Percentiles rank a stretch among this genome's conserved stretches.
Evolutionary conservation across 2,888 invertebrate genomes (phyloP).

Genomic region (Stenoptilia bipunctidactyla): DNA sequence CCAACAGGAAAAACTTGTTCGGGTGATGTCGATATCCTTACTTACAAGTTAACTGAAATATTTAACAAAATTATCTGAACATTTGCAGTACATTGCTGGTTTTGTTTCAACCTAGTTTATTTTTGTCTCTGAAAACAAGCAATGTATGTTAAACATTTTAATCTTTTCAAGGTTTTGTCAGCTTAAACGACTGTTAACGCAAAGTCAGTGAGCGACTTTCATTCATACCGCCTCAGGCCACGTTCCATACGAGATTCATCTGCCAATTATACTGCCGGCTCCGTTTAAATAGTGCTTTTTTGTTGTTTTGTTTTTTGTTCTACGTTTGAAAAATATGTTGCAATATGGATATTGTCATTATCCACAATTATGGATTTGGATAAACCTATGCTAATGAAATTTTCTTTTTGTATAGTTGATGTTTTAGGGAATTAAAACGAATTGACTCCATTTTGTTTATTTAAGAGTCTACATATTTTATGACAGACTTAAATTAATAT

Average conservation of each 20-base stretch:
- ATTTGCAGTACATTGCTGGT: too few relatives aligned
- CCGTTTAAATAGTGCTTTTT: constrained; percentile 35
- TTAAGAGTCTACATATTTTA: too few relatives aligned
- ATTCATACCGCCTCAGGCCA: constrained; percentile 67
- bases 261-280: constrained; percentile 55
- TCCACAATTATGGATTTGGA: too few relatives aligned
- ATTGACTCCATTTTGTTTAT: too few relatives aligned
- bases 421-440: too few relatives aligned
- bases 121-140: background rate
- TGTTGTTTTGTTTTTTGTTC: constrained; percentile 43
- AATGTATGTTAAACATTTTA: background rate
- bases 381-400: too few relatives aligned
- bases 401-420: too few relatives aligned
- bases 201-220: constrained; percentile 61
- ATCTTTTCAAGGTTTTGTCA: background rate
- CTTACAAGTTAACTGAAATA: constrained; percentile 21
- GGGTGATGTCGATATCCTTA: constrained; percentile 68
- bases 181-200: constrained; percentile 14
- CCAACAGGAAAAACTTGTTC: constrained; percentile 70
- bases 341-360: too few relatives aligned
- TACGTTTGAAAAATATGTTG: background rate
- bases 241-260: constrained; percentile 65
- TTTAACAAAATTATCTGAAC: too few relatives aligned
- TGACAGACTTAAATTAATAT: too few relatives aligned
- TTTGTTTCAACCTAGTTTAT: background rate